These are phyloP conservation scores for Elmis aenea DNA, from an alignment of 2,888 invertebrate species.

Conservation along the genomic window DNA sequence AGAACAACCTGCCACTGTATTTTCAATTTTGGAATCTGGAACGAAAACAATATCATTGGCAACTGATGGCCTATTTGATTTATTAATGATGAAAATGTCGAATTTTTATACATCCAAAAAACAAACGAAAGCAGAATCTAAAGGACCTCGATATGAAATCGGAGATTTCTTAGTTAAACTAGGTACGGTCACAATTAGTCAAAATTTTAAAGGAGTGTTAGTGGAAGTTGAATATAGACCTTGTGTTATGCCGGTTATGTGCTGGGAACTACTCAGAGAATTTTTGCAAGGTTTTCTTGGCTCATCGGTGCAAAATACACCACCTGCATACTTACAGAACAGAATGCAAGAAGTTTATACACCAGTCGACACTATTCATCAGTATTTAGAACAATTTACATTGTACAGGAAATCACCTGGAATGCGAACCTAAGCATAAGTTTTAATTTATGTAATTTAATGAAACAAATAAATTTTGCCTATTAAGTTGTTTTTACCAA, in stretches of 20 bases:
- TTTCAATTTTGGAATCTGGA: constrained; percentile 84
- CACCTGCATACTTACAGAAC: constrained; percentile 67
- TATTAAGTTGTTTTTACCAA: background rate
- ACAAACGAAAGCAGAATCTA: constrained; percentile 77
- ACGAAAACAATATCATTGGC: constrained; percentile 81
- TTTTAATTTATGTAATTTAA: background rate
- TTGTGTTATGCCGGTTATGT: constrained; percentile 79
- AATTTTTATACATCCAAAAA: constrained; percentile 86
- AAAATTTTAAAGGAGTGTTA: constrained; percentile 88
- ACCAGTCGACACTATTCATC: constrained; percentile 88
- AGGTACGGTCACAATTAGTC: constrained; percentile 88
- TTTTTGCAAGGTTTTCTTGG: constrained; percentile 89
- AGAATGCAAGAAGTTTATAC: constrained; percentile 81
- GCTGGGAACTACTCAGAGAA: constrained; percentile 89
- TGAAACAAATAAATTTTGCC: background rate
- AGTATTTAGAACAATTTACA: constrained; percentile 91
- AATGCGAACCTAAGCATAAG: constrained; percentile 4
- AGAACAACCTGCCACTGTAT: constrained; percentile 91
- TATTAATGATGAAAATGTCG: constrained; percentile 84
- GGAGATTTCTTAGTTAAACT: constrained; percentile 92
- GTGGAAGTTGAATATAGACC: constrained; percentile 93
- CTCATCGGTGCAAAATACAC: constrained; percentile 64
- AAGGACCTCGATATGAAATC: constrained; percentile 80
- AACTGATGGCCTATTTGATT: constrained; percentile 86
- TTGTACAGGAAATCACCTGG: constrained; percentile 77